Evolutionary conservation across 2,888 invertebrate genomes (phyloP).

Genomic region (Beris chalybata): DNA sequence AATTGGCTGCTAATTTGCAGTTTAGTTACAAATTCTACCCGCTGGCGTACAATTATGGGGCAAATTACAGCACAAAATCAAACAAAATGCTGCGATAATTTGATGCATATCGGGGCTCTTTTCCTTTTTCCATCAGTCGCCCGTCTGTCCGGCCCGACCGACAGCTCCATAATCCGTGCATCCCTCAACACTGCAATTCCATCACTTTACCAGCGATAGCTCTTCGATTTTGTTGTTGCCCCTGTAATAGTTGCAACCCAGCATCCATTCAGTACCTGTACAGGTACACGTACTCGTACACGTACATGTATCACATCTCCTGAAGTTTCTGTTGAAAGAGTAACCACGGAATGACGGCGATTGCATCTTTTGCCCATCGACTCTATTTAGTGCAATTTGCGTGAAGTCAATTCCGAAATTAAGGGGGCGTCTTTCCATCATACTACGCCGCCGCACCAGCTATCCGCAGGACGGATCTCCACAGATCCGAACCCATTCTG

Average conservation of each 20-base stretch:
- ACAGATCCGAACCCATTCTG: constrained; percentile 18
- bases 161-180: constrained; percentile 36
- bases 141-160: constrained; percentile 32
- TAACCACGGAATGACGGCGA: constrained; percentile 19
- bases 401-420: constrained; percentile 44
- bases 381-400: constrained; percentile 42
- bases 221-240: background rate
- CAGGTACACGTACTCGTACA: background rate
- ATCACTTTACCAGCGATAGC: background rate
- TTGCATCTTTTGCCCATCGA: constrained; percentile 18
- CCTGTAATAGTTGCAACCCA: no score
- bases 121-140: constrained; percentile 23
- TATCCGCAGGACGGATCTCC: background rate
- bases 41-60: constrained; percentile 62
- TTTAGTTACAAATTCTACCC: constrained; percentile 67
- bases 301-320: constrained; percentile 2
- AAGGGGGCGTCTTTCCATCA: constrained; percentile 52
- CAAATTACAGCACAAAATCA: constrained; percentile 58
- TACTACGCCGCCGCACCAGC: constrained; percentile 41
- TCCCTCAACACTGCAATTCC: constrained; percentile 15
- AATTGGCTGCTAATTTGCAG: constrained; percentile 67
- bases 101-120: constrained; percentile 33
- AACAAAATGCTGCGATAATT: constrained; percentile 53
- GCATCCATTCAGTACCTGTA: background rate
- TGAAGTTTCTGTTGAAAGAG: constrained; percentile 26